Evolutionary conservation across 2,113 vertebrate genomes (phyloP).

Genomic region (Mus pahari): DNA sequence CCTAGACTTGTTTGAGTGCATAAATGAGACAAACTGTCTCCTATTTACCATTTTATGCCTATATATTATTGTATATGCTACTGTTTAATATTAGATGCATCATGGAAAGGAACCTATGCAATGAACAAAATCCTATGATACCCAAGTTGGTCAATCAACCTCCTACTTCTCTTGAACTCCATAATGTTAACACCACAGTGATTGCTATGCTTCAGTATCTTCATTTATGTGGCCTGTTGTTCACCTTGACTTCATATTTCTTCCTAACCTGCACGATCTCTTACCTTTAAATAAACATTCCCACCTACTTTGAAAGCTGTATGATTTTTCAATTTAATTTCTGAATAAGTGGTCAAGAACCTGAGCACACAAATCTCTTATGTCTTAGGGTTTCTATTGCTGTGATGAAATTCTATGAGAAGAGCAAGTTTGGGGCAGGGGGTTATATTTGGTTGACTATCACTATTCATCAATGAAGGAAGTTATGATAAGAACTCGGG

Average conservation of each 20-base stretch:
- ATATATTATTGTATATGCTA: neutral
- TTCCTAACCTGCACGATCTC: neutral
- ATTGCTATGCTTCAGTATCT: neutral
- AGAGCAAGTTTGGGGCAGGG: neutral
- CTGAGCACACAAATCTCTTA: neutral
- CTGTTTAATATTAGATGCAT: neutral
- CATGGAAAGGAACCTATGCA: too few species aligned
- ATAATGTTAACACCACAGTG: neutral
- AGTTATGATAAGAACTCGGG: neutral
- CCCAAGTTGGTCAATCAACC: neutral
- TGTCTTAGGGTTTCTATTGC: neutral
- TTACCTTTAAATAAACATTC: neutral
- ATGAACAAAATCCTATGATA: neutral
- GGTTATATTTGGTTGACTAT: neutral
- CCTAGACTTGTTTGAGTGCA: neutral
- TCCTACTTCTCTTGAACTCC: neutral
- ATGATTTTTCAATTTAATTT: neutral
- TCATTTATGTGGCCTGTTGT: too few species aligned
- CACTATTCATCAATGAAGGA: neutral
- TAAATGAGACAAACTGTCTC: neutral
- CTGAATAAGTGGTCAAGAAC: neutral
- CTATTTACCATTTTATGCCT: neutral
- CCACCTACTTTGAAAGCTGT: neutral
- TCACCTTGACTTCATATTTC: neutral
- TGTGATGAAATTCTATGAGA: neutral